Evolutionary conservation across 2,797 vertebrate species (phyloP), one percentile per base, ranked within the genome.

Genomic region (Phalanger gymnotis): DNA sequence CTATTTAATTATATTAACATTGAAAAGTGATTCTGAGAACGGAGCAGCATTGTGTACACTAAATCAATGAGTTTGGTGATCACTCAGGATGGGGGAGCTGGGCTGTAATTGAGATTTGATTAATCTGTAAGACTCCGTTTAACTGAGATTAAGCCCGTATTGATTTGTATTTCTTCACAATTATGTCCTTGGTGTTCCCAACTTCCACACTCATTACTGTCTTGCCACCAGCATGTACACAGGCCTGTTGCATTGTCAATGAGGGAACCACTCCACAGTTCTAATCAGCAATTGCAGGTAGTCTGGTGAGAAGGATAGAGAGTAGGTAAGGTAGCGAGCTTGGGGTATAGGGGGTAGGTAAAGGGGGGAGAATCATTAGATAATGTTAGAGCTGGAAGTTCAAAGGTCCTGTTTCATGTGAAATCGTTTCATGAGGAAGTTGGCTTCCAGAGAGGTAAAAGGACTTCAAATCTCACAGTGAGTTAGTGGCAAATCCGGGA

Each of bases 91-190:
- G 95, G 96, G 97, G 97, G 97, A 97, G 97, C 98, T 96, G 97
- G 95, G 96, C 97, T 98, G 95, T 98, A 98, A 98, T 98, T 98
- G 98, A 98, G 97, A 97, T 98, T 98, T 98, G 97, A 98, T 98
- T 98, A 98, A 98, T 98, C 98, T 98, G 98, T 97, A 98, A 98
- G 98, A 97, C 97, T 98, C 97, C 97, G 97, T 98, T 98, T 98
- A 97, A 97, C 90, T 97, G 97, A 98, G 98, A 98, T 98, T 98
- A 98, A 96, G 96, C 98, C 96, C 95, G 93, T 96, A 98, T 98
- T 97, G 98, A 98, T 98, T 97, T 95, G 95, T 97, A 97, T 97
- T 97, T 97, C 98, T 98, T 98, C 96, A 97, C 96, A 96, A 97
- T 97, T 97, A 92, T 73, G 66, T 47, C 97, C 92, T 94, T 91